Conservation (phyloP, 2,797 vertebrate species). For the Hirundo rustica region DNA sequence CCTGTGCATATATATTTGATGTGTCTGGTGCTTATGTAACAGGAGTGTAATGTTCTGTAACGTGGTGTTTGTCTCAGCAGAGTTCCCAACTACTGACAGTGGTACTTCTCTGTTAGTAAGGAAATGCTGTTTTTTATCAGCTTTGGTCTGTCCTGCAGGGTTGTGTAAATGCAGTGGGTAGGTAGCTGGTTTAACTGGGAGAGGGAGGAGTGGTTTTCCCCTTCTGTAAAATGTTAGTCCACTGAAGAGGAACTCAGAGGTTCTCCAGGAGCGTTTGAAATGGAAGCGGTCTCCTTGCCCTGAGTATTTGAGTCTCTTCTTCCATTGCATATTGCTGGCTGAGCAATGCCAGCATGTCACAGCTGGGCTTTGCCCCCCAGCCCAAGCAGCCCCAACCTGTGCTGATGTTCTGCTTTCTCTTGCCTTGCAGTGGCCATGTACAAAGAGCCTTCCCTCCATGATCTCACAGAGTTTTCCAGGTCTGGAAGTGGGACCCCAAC, state of each 20-base stretch:
- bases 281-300: background rate
- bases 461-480: conserved; percentile 97
- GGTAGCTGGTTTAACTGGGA: background rate
- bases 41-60: background rate
- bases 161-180: background rate
- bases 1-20: background rate
- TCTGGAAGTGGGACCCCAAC: conserved; percentile 98
- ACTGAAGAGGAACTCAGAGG: background rate
- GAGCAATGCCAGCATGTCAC: accelerated
- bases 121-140: background rate
- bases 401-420: conserved; percentile 11
- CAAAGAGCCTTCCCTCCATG: conserved; percentile 98
- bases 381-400: accelerated
- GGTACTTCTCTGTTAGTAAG: background rate
- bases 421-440: conserved; percentile 94
- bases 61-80: background rate
- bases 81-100: background rate
- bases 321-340: background rate
- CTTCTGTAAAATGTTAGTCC: background rate
- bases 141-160: background rate
- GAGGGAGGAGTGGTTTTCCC: background rate
- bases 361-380: background rate
- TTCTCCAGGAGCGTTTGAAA: background rate
- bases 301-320: background rate
- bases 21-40: background rate